Conservation (phyloP, 1,140 invertebrate genomes). For the Planococcus citri region DNA sequence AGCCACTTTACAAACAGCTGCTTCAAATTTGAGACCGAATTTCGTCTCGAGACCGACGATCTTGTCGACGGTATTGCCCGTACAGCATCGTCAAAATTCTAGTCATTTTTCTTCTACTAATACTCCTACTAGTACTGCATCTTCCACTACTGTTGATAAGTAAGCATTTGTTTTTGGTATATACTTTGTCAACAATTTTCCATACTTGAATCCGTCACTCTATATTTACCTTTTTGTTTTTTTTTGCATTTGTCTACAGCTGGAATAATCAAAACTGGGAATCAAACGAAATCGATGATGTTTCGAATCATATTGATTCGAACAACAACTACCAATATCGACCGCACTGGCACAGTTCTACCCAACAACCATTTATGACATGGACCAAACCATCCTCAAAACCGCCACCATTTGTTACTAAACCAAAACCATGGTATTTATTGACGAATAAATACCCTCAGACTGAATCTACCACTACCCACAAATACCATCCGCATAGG, state of each 20-base stretch:
- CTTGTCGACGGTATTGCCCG: slow-evolving; percentile 33
- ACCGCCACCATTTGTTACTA: slow-evolving; percentile 21
- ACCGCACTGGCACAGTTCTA: not conserved
- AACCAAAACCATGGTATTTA: slow-evolving; percentile 19
- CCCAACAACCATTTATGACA: slow-evolving; percentile 12
- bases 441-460: slow-evolving; percentile 16
- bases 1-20: not conserved
- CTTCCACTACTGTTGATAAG: not conserved
- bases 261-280: slow-evolving; percentile 15
- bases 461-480: slow-evolving; percentile 27
- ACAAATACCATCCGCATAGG: slow-evolving; percentile 30
- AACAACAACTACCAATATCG: slow-evolving; percentile 9
- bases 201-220: no score
- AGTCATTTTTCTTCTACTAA: slow-evolving; percentile 27
- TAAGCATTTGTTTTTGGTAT: not conserved
- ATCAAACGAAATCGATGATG: slow-evolving; percentile 22
- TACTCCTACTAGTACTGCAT: slow-evolving; percentile 26
- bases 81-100: slow-evolving; percentile 29
- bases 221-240: no score
- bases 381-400: slow-evolving; percentile 12
- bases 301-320: slow-evolving; percentile 21
- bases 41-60: slow-evolving; percentile 28
- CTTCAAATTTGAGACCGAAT: slow-evolving; percentile 25
- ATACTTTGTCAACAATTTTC: no score
- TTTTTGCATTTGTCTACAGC: not conserved